These are phyloP conservation scores for Aporophyla nigra DNA, from an alignment of 2,888 invertebrate genomes.

Conservation along the genomic window DNA sequence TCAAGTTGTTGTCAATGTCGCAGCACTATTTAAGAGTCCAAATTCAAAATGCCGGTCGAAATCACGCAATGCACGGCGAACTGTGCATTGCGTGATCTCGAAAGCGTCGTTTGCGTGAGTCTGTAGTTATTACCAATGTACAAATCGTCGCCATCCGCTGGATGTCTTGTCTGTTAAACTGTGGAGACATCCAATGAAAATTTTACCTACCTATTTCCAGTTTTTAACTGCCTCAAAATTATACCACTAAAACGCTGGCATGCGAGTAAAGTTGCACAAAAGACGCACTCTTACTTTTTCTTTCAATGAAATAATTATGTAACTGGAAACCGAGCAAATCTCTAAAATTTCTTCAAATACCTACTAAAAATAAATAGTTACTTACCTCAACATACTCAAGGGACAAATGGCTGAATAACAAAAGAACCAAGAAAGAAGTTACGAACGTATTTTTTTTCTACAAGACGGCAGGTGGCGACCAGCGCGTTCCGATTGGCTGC, in stretches of 20 bases:
- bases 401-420: conserved; percentile 33
- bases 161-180: conserved; percentile 59
- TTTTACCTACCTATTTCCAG: conserved; percentile 28
- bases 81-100: conserved; percentile 64
- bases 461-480: conserved; percentile 69
- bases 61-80: too few species aligned
- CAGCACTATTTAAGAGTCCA: conserved; percentile 47
- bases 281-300: neutral
- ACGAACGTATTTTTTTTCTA: conserved; percentile 56
- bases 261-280: neutral
- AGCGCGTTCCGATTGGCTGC: conserved; percentile 67
- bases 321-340: neutral
- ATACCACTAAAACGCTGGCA: neutral
- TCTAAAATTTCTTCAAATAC: neutral
- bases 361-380: neutral
- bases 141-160: conserved; percentile 77
- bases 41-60: conserved; percentile 54
- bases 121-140: conserved; percentile 73
- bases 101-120: conserved; percentile 74
- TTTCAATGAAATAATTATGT: neutral
- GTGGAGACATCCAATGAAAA: conserved; percentile 50
- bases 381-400: conserved; percentile 30
- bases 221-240: conserved; percentile 8
- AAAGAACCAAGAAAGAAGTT: conserved; percentile 44
- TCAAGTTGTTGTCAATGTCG: conserved; percentile 34